phyloP scores from a whole-genome alignment of 2,113 vertebrate genomes.

The Hydrochoerus hydrochaeris region DNA sequence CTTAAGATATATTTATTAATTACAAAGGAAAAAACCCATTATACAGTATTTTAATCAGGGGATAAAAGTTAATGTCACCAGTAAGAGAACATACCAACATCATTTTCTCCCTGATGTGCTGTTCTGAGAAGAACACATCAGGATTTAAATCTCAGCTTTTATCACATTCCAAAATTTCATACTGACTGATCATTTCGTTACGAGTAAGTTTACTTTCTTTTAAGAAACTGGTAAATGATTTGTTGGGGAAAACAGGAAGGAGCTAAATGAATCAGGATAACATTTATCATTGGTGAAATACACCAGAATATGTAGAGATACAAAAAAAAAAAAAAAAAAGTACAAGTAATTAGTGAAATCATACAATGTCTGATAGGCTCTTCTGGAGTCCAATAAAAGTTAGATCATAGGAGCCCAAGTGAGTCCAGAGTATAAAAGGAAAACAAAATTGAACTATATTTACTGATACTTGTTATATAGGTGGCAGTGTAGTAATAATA shows the following conservation, averaged over 20 bases:
- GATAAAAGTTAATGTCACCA: not conserved
- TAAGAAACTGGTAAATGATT: not conserved
- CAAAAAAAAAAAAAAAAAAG: not conserved
- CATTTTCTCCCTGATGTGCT: not conserved
- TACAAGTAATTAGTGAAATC: not conserved
- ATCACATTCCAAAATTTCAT: not conserved
- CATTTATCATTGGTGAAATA: constrained; percentile 20
- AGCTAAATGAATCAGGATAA: not conserved
- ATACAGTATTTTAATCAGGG: not conserved
- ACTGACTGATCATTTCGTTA: not conserved
- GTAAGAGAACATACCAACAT: not conserved
- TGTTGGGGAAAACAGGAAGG: not conserved
- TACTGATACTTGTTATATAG: not conserved
- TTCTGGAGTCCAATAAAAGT: not conserved
- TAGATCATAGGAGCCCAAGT: not conserved
- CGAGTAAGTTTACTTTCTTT: not conserved
- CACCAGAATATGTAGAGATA: not conserved
- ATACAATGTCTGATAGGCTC: not conserved
- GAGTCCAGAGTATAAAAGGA: not conserved
- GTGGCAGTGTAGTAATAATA: not conserved
- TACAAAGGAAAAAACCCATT: not conserved
- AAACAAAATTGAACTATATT: not conserved
- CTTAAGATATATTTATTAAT: not conserved
- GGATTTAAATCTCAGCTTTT: not conserved
- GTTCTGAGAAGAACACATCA: not conserved